Conservation (phyloP, 1,140 invertebrate species). For the Penaeus indicus region DNA sequence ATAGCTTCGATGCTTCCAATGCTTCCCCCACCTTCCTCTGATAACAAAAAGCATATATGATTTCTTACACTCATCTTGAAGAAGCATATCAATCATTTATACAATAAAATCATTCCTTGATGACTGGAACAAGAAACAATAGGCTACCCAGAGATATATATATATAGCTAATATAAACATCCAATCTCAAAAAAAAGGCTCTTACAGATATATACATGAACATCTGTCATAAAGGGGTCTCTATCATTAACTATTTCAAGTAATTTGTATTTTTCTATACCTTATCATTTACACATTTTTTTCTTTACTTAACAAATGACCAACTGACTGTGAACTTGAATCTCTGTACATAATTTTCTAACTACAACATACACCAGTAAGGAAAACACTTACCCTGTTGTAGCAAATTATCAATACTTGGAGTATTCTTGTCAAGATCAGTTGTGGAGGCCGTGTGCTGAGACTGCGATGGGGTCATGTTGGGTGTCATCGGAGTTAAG, state of each 20-base stretch:
- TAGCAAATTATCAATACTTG: slow-evolving; percentile 48
- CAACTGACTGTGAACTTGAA: no score
- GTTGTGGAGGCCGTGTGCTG: slow-evolving; percentile 52
- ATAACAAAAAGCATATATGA: background rate
- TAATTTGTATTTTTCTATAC: no score
- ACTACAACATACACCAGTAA: no score
- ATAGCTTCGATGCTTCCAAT: slow-evolving; percentile 46
- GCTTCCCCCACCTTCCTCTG: slow-evolving; percentile 33
- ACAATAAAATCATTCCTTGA: background rate
- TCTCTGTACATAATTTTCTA: background rate
- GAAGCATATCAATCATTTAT: background rate
- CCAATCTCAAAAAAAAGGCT: no score
- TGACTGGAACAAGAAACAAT: no score
- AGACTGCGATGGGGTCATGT: slow-evolving; percentile 42
- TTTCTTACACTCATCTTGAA: background rate
- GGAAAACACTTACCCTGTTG: slow-evolving; percentile 31
- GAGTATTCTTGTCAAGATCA: slow-evolving; percentile 52
- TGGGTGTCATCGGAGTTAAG: slow-evolving; percentile 15
- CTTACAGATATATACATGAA: slow-evolving; percentile 5
- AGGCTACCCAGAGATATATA: no score
- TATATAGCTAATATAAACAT: no score
- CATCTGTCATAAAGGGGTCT: background rate
- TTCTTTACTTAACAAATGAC: background rate
- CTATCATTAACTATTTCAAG: background rate
- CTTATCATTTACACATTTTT: no score